Conservation (phyloP, 2,888 invertebrate genomes). For the Harpalus rubripes region DNA sequence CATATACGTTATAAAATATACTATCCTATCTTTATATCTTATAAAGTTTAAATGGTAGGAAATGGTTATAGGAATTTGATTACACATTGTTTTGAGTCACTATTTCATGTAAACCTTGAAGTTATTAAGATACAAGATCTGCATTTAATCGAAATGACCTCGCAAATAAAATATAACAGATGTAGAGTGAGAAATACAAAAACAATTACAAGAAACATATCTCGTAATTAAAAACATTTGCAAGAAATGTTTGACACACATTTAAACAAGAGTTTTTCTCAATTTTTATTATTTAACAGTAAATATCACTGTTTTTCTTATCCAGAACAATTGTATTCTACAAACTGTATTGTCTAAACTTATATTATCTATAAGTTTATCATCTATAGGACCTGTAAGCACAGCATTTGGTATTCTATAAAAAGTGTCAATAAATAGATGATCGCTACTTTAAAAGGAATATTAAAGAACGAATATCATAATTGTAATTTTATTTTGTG, state of each 20-base stretch:
- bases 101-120: conserved; percentile 23
- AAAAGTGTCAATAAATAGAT: too few relatives aligned
- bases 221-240: conserved; percentile 10
- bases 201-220: conserved; percentile 24
- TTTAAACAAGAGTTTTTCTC: conserved; percentile 1
- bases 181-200: conserved; percentile 29
- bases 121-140: conserved; percentile 43
- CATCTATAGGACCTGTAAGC: too few relatives aligned
- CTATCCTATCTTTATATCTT: background rate
- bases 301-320: background rate
- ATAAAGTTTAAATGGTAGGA: background rate
- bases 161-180: conserved; percentile 26
- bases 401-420: too few relatives aligned
- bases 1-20: background rate
- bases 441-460: too few relatives aligned
- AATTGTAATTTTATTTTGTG: too few relatives aligned
- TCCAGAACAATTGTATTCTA: background rate
- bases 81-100: conserved; percentile 20
- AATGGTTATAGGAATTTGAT: conserved; percentile 4
- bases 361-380: too few relatives aligned
- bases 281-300: conserved; percentile 1
- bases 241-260: conserved; percentile 9
- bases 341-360: too few relatives aligned
- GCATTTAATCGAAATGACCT: conserved; percentile 22
- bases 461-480: too few relatives aligned